Percentiles rank a stretch among this genome's conserved stretches.
These are phyloP conservation scores for Diachasmimorpha longicaudata DNA, from an alignment of 1,140 invertebrate genomes.

Conservation along the genomic window DNA sequence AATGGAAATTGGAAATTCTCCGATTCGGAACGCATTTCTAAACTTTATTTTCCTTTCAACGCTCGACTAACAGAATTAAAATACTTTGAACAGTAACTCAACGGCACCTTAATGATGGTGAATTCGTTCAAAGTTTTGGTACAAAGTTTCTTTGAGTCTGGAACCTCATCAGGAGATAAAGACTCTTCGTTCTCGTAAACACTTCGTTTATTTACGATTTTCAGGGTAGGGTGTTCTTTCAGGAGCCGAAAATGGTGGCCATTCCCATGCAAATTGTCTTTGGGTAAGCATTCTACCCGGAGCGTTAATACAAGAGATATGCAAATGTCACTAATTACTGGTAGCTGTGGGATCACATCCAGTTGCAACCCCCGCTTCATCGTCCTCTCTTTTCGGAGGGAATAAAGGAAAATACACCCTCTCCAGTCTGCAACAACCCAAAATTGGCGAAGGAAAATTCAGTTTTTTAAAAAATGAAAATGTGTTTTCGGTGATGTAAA, in stretches of 20 bases:
- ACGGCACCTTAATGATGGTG: background rate
- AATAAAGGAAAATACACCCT: no score
- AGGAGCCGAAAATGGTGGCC: conserved; percentile 5
- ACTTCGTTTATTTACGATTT: conserved; percentile 27
- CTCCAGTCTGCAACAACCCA: no score
- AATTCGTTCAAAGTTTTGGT: background rate
- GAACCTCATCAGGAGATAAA: conserved; percentile 2
- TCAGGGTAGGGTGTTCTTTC: conserved; percentile 1
- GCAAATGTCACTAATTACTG: conserved; percentile 60
- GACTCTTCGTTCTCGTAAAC: conserved; percentile 23
- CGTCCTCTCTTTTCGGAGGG: background rate
- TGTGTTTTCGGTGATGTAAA: no score
- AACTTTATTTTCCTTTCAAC: background rate
- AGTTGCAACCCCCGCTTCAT: background rate
- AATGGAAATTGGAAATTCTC: no score
- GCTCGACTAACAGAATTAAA: background rate
- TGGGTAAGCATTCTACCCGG: conserved; percentile 19
- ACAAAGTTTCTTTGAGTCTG: background rate
- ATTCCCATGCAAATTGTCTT: conserved; percentile 58
- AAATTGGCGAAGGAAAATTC: no score
- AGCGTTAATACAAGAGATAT: conserved; percentile 46
- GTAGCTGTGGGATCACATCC: conserved; percentile 47
- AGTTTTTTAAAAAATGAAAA: no score
- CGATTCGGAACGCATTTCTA: background rate
- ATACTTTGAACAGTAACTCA: background rate